These are phyloP conservation scores for Microctenopoma steveboyesi DNA, from an alignment of 2,797 vertebrate genomes.

Conservation along the genomic window DNA sequence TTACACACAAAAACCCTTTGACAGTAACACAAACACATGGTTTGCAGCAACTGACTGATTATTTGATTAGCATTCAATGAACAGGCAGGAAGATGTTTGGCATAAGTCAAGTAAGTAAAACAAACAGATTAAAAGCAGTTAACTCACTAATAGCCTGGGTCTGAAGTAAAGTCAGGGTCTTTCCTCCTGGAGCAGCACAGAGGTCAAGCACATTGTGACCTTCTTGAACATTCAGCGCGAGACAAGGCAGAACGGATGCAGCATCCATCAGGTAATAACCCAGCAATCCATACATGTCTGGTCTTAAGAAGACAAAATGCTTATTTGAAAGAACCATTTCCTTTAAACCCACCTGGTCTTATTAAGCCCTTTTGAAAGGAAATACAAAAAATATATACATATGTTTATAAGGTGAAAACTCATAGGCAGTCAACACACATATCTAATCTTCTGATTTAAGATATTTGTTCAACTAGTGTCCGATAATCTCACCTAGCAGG, in stretches of 20 bases:
- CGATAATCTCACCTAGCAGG: conserved; percentile 84
- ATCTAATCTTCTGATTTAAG: not conserved
- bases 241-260: conserved; percentile 91
- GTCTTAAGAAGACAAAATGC: conserved; percentile 72
- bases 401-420: too few species aligned
- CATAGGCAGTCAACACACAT: not conserved
- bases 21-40: not conserved
- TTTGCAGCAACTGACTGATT: conserved; percentile 2
- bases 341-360: too few species aligned
- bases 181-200: conserved; percentile 95
- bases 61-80: not conserved
- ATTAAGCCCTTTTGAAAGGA: not conserved
- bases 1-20: conserved; percentile 87
- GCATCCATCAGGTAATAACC: conserved; percentile 95
- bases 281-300: conserved; percentile 80
- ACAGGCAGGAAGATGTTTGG: too few species aligned
- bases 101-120: not conserved
- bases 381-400: not conserved
- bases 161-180: conserved; percentile 91
- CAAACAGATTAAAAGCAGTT: not conserved
- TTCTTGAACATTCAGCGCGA: conserved; percentile 86
- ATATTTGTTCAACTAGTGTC: not conserved
- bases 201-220: conserved; percentile 90
- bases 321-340: not conserved
- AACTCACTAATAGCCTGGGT: conserved; percentile 86